Base-by-base conservation (phyloP, 30 jellyfish, hydroid and myxozoan species). In the Cassiopea andromeda region DNA sequence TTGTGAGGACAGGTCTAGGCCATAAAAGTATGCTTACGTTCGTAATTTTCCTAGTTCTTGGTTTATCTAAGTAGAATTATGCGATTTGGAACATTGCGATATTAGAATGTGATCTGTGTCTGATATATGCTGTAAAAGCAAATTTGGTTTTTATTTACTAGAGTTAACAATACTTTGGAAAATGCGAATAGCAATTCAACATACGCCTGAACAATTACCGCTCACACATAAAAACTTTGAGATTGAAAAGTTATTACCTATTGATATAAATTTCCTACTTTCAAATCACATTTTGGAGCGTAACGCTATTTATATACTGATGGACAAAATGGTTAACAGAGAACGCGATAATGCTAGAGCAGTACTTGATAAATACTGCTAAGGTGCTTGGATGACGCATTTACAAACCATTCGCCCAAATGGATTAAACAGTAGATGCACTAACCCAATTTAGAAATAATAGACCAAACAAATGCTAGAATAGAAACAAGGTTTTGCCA, bases 341-440 rank as follows among this genome's bases (percentile, higher is more conserved):
- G 86, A 45, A 18, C 86, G 86, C 17, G 86, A 77, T 44, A 73
- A 77, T 47, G 61, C 48, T 7, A 77, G 44, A 47, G 44, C 16
- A 77, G 72, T 77, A 8, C 73, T 77, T 44, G 86, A 77, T 27
- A 27, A 27, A 27, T 27, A 27, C 38, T 27, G 38, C 38, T 27
- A 27, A 27, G 38, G 38, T 27, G 38, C 38, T 27, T 27, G 38
- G 38, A 27, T 27, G 38, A 27, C 38, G 38, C 38, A 27, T 27
- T 27, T 27, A 27, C 38, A 77, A 77, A 77, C 86, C 48, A 77
- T 49, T 59, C 48, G 8, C 73, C 86, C 86, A 77, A 77, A 77
- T 57, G 86, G 86, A 18, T 77, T 77, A 48, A 77, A 77, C 47
- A 77, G 86, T 49, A 77, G 86, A 77, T 7, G 46, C 27, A 77